Percentiles rank a stretch among this genome's conserved stretches.
These are phyloP conservation scores for Hycleus phaleratus DNA, from an alignment of 1,140 invertebrate genomes.

Conservation along the genomic window DNA sequence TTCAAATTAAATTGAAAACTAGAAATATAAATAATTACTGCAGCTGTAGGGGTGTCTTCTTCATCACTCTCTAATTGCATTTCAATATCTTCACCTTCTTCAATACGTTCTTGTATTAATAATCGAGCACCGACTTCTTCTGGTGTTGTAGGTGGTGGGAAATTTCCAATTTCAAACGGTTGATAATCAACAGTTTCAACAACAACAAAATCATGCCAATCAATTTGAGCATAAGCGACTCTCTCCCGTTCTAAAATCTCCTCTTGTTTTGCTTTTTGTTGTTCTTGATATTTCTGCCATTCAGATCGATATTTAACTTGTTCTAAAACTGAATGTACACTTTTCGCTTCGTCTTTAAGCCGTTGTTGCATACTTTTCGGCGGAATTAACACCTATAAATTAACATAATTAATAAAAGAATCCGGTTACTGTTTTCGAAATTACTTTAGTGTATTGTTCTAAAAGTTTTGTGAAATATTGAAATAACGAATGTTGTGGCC, in stretches of 20 bases:
- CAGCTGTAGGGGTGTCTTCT: conserved; percentile 37
- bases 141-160: conserved; percentile 94
- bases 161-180: conserved; percentile 89
- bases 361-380: conserved; percentile 82
- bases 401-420: no score
- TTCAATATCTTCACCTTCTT: conserved; percentile 56
- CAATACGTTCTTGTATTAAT: conserved; percentile 67
- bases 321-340: conserved; percentile 72
- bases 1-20: background rate
- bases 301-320: conserved; percentile 92
- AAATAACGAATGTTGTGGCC: conserved; percentile 97
- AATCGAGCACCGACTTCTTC: conserved; percentile 93
- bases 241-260: conserved; percentile 91
- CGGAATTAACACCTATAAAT: conserved; percentile 63
- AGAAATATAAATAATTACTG: conserved; percentile 6
- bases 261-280: conserved; percentile 85
- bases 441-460: conserved; percentile 92
- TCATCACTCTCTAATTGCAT: conserved; percentile 71
- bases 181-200: conserved; percentile 99
- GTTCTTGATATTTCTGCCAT: conserved; percentile 92
- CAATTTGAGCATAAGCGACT: conserved; percentile 95
- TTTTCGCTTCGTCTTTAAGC: conserved; percentile 70
- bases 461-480: conserved; percentile 97
- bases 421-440: no score
- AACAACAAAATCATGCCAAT: conserved; percentile 99